These are phyloP conservation scores for Andricus grossulariae DNA, from an alignment of 1,140 invertebrate genomes.

Conservation along the genomic window DNA sequence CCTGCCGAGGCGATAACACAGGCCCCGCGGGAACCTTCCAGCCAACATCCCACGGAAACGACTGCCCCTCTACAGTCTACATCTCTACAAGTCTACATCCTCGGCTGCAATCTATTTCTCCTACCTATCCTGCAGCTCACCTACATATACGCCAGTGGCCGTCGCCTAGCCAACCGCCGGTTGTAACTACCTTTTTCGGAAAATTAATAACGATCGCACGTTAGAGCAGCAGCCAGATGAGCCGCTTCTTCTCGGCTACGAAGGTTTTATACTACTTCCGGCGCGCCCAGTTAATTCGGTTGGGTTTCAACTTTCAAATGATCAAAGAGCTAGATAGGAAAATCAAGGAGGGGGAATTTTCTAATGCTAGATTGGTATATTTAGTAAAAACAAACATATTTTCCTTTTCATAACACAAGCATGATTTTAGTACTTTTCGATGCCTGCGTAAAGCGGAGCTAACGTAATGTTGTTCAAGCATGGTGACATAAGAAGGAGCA, in stretches of 20 bases:
- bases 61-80: slow-evolving; percentile 42
- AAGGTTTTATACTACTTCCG: neutral
- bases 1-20: slow-evolving; percentile 76
- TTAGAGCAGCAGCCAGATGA: slow-evolving; percentile 28
- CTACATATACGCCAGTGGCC: slow-evolving; percentile 35
- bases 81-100: slow-evolving; percentile 57
- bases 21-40: slow-evolving; percentile 74
- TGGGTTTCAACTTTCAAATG: slow-evolving; percentile 3
- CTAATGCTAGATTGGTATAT: too few species aligned
- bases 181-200: slow-evolving; percentile 36
- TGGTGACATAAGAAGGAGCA: too few species aligned
- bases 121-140: slow-evolving; percentile 39
- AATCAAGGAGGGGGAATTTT: too few species aligned
- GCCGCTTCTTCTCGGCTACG: slow-evolving; percentile 3
- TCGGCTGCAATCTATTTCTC: slow-evolving; percentile 45
- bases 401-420: too few species aligned
- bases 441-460: too few species aligned
- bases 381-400: too few species aligned
- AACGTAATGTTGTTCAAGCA: too few species aligned
- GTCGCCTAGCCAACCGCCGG: slow-evolving; percentile 38
- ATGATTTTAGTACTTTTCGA: too few species aligned
- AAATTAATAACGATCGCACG: slow-evolving; percentile 31
- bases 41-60: slow-evolving; percentile 56
- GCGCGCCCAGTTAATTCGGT: slow-evolving; percentile 3
- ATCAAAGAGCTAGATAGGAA: neutral